Evolutionary conservation across 2,797 vertebrate species (phyloP), one percentile per base, ranked within the genome.

Genomic region (Danionella dracula): DNA sequence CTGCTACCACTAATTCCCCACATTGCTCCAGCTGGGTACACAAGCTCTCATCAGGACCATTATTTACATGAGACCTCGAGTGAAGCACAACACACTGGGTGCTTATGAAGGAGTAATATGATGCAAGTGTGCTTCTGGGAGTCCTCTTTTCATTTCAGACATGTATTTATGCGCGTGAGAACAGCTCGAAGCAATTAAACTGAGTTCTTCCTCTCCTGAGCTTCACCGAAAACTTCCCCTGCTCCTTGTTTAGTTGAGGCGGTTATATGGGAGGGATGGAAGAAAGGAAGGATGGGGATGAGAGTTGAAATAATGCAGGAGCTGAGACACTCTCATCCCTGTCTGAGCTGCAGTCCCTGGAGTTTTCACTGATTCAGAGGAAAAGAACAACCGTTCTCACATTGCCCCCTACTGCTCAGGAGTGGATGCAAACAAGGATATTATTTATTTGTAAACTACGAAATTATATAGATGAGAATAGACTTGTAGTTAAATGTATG

Each of bases 391-490:
- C 82, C 83, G 84, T 76, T 74, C 78, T 79, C 83, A 81, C 84
- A 80, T 81, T 88, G 84, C 82, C 86, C 83, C 85, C 87, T 90
- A 70, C 82, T 83, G 87, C 68, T 82, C 66, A 80, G 76, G 78
- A 66, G 61, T 44, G 60, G 63, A 84, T 79, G 72, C 74, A 62
- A 35, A 3, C 32, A 35, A 21, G 15, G 27, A 7, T 45, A n/a
- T 17, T 13, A 1, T 9, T 55, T 4, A 27, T 27, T 27, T 6
- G n/a, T n/a, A 27, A 27, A 3, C 23, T 27, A 3, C 23, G 3
- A 27, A 27, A 27, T 27, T 27, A 3, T 27, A 27, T 3, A 27
- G 23, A 27, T 27, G 23, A 27, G 23, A 27, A 3, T 27, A n/a
- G n/a, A n/a, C n/a, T n/a, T n/a, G 6, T 6, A 27, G 6, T 27